A percentile compares a stretch with the other conserved stretches of the same genome.
Conservation (phyloP, 2,797 vertebrate genomes). For the Danio tinwini region DNA sequence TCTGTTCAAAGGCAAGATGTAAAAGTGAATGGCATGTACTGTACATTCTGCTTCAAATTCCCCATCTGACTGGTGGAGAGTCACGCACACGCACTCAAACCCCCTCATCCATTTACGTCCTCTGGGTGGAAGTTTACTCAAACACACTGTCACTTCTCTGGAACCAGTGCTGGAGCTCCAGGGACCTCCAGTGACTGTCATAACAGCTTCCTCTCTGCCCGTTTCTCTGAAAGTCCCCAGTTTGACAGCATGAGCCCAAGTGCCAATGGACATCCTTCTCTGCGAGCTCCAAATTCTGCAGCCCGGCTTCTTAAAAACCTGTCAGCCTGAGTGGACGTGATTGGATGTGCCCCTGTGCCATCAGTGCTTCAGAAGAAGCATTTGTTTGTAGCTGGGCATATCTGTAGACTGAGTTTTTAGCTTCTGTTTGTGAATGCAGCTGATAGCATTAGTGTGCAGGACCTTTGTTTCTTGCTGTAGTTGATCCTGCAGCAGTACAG, state of each 20-base stretch:
- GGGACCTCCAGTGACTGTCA: slow-evolving; percentile 26
- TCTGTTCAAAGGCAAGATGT: slow-evolving; percentile 5
- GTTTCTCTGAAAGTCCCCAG: slow-evolving; percentile 21
- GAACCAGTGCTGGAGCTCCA: slow-evolving; percentile 27
- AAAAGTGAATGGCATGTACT: slow-evolving; percentile 17
- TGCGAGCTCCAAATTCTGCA: slow-evolving; percentile 5
- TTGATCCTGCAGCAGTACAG: not conserved
- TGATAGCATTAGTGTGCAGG: not conserved
- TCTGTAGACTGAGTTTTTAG: not conserved
- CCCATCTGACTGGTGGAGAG: slow-evolving; percentile 14
- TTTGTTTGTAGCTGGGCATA: not conserved
- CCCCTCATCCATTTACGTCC: slow-evolving; percentile 1
- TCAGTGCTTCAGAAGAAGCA: not conserved
- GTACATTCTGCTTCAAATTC: slow-evolving; percentile 15
- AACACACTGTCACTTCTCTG: slow-evolving; percentile 36
- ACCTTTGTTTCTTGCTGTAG: not conserved
- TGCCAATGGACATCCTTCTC: slow-evolving; percentile 39
- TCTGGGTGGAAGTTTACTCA: slow-evolving; percentile 20
- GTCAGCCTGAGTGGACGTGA: slow-evolving; percentile 4
- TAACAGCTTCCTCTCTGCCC: slow-evolving; percentile 12
- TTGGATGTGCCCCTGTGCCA: not conserved
- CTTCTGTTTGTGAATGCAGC: not conserved
- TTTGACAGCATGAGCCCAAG: slow-evolving; percentile 35
- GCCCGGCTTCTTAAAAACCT: slow-evolving; percentile 32
- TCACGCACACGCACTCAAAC: not conserved